Evolutionary conservation across 2,113 vertebrate species (phyloP), one percentile per base, ranked within the genome.

Genomic region (Vulpes vulpes): DNA sequence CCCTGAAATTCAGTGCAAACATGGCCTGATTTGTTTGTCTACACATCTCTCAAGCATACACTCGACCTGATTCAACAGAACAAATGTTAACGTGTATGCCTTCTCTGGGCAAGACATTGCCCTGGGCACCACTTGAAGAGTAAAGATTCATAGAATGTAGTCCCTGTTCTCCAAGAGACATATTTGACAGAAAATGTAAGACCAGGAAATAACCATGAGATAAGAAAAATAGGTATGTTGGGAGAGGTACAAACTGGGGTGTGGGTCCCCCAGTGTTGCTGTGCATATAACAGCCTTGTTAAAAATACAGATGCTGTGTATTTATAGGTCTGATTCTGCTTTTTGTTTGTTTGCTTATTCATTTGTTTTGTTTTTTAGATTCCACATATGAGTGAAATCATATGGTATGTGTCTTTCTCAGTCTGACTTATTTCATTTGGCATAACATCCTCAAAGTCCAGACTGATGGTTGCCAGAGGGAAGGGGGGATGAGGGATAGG

Each of bases 1-100:
- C n/a, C 27, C 43, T 84, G 80, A 95, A 89, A 97, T 59, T 87
- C 91, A 51, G 22, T 43, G 8, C 19, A 86, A 89, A 78, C 7
- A 4, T 51, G n/a, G 30, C 30, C 81, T 69, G 11, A 22, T 89
- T 81, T 69, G 9, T 64, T 89, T 78, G 19, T 76, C 59, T 64
- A 87, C 14, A 15, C 5, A 43, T 57, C 51, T 87, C 65, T 94
- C 49, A 82, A 82, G 23, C 27, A 51, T 17, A 60, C 49, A 84
- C 27, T 89, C 2, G 78, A 86, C 7, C 22, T 32, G 57, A 69
- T 86, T 64, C 14, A 82, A 62, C 15, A 67, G 25, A 57, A 73
- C 2, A 79, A 92, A 69, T 17, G 8, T 80, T 57, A 80, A 55
- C 51, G n/a, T 73, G 51, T 64, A 88, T 87, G 74, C 20, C 76